Conservation (phyloP, 2,797 vertebrate genomes). For the Neopelma chrysocephalum region DNA sequence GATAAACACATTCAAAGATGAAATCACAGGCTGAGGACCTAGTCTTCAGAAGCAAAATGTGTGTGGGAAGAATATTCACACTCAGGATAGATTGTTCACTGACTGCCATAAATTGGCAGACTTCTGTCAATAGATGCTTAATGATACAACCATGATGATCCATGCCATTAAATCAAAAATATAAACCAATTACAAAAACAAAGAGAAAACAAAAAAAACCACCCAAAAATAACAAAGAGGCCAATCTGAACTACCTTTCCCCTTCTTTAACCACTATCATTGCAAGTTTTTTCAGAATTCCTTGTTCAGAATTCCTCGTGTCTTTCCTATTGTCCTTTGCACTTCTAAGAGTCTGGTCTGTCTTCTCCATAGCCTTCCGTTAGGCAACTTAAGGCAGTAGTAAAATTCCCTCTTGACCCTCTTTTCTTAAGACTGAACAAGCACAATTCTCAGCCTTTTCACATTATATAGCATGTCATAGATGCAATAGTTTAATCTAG, state of each 20-base stretch:
- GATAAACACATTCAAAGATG: background rate
- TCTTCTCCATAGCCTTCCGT: background rate
- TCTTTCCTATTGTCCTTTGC: background rate
- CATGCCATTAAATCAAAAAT: background rate
- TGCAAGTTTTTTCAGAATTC: background rate
- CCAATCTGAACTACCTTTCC: background rate
- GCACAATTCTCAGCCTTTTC: background rate
- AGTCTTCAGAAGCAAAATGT: background rate
- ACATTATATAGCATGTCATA: background rate
- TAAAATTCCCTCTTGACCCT: background rate
- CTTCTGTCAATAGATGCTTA: background rate
- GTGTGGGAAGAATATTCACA: background rate
- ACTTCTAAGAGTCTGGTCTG: background rate
- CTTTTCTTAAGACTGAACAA: background rate
- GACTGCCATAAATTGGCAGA: background rate
- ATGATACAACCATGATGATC: background rate
- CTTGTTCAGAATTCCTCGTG: background rate
- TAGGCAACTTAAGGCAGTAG: background rate
- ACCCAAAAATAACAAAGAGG: background rate
- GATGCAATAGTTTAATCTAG: background rate
- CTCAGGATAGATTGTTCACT: background rate
- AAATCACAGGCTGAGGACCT: background rate
- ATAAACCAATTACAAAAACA: background rate
- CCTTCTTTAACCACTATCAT: background rate
- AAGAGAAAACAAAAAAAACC: background rate